Base-by-base conservation (phyloP, 2,113 vertebrate species). In the Vireo altiloquus region DNA sequence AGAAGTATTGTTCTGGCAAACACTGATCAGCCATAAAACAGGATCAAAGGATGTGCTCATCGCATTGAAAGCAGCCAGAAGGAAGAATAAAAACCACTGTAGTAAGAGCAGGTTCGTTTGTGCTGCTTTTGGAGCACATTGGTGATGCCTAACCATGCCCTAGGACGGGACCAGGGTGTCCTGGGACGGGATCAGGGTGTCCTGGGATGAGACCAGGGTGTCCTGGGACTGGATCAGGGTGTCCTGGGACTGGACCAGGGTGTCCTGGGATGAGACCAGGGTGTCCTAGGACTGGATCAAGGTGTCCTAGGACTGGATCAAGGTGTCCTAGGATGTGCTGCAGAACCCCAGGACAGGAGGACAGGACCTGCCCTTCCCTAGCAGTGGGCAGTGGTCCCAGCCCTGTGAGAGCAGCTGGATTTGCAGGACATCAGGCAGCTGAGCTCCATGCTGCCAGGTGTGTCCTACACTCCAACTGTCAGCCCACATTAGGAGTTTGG, bases 321-420 rank as follows among this genome's bases (percentile, higher is more conserved):
- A 33, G 0, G 22, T 7, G 18, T 15, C 24, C 37, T 3, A 6
- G 64, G 47, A 59, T 12, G 9, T 4, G 16, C 6, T 40, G 46
- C 11, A 70, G 40, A 47, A n/a, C 7, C 33, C 61, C 3, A 8
- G 24, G 3, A 1, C 1, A 0, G 35, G n/a, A 23, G 64, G 33
- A n/a, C 8, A 23, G 64, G 33, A n/a, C 8, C 54, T 16, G 30
- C 15, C 46, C 52, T 10, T 10, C 4, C n/a, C 31, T 3, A 18
- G n/a, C 23, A 9, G 5, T 0, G 0, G 39, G 8, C 37, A 31
- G 49, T 0, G 0, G 17, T 19, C 37, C 68, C 44, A 6, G 37
- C 50, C 42, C 22, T 5, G 3, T 4, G 42, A 15, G 7, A 9
- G 33, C 44, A 46, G n/a, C 33, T 30, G 47, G 15, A 33, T 30